Evolutionary conservation across 2,797 vertebrate species (phyloP).

Genomic region (Lepus townsendii): DNA sequence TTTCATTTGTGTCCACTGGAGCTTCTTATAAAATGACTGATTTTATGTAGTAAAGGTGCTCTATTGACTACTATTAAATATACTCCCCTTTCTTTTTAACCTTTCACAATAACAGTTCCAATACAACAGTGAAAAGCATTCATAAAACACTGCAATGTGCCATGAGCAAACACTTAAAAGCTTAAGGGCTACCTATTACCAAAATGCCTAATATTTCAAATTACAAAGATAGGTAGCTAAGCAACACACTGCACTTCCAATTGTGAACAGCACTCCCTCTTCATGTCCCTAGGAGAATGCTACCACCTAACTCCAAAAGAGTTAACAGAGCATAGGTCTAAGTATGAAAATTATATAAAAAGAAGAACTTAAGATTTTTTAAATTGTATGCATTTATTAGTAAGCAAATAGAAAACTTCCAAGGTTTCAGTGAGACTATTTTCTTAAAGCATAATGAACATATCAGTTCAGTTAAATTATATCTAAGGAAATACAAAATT

Average conservation of each 20-base stretch:
- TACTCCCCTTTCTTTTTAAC: conserved; percentile 42
- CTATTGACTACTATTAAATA: conserved; percentile 67
- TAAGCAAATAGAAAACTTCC: conserved; percentile 82
- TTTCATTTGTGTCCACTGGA: conserved; percentile 58
- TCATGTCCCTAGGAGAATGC: conserved; percentile 81
- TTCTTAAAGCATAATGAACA: conserved; percentile 81
- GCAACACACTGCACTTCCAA: conserved; percentile 86
- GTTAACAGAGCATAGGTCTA: conserved; percentile 83
- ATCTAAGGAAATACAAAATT: conserved; percentile 76
- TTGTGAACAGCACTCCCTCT: conserved; percentile 76
- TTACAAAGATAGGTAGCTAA: conserved; percentile 87
- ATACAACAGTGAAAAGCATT: conserved; percentile 73
- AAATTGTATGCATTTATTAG: conserved; percentile 82
- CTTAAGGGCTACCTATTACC: conserved; percentile 80
- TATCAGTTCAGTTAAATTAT: conserved; percentile 77
- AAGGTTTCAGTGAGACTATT: conserved; percentile 83
- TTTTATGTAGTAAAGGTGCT: background rate
- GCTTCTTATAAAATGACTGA: conserved; percentile 48
- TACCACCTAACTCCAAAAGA: conserved; percentile 84
- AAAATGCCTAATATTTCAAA: conserved; percentile 84
- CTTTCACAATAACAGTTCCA: conserved; percentile 67
- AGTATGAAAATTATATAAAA: conserved; percentile 85
- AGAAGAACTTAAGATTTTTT: conserved; percentile 82
- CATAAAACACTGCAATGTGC: conserved; percentile 64
- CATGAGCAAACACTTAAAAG: conserved; percentile 81